Conservation (phyloP, 2,888 invertebrate genomes). For the Sphinx pinastri region DNA sequence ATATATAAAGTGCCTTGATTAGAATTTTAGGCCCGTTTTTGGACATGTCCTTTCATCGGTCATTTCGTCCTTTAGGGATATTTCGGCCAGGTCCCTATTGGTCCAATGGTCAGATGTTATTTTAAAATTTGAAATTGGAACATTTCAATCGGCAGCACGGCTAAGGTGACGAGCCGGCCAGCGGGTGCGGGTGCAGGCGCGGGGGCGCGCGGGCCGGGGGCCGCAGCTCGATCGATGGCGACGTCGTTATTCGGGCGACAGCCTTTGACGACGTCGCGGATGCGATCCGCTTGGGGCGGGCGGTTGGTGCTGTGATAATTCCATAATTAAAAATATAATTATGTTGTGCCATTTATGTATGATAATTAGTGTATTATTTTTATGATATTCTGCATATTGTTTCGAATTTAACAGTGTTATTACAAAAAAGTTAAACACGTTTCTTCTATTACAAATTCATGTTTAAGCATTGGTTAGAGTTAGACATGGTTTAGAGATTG, state of each 20-base stretch:
- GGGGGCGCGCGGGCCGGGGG: conserved; percentile 44
- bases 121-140: conserved; percentile 28
- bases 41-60: too few relatives aligned
- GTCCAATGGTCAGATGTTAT: conserved; percentile 13
- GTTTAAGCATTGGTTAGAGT: too few relatives aligned
- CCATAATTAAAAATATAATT: conserved; percentile 29
- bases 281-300: conserved; percentile 49
- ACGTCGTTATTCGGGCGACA: conserved; percentile 84
- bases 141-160: conserved; percentile 33
- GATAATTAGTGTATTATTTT: too few relatives aligned
- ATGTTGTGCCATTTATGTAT: too few relatives aligned
- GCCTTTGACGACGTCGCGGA: conserved; percentile 79
- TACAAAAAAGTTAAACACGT: too few relatives aligned
- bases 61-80: background rate
- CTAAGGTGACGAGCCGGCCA: conserved; percentile 33
- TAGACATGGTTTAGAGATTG: too few relatives aligned
- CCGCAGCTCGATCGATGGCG: conserved; percentile 76
- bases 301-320: conserved; percentile 28
- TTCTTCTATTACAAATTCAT: too few relatives aligned
- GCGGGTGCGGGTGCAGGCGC: conserved; percentile 30
- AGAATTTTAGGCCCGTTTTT: background rate
- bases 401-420: too few relatives aligned
- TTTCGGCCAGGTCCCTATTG: background rate
- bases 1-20: too few relatives aligned
- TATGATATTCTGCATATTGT: too few relatives aligned